Percentiles rank a stretch among this genome's conserved stretches.
These are phyloP conservation scores for Tetanocera ferruginea DNA, from an alignment of 2,888 invertebrate genomes.

Conservation along the genomic window DNA sequence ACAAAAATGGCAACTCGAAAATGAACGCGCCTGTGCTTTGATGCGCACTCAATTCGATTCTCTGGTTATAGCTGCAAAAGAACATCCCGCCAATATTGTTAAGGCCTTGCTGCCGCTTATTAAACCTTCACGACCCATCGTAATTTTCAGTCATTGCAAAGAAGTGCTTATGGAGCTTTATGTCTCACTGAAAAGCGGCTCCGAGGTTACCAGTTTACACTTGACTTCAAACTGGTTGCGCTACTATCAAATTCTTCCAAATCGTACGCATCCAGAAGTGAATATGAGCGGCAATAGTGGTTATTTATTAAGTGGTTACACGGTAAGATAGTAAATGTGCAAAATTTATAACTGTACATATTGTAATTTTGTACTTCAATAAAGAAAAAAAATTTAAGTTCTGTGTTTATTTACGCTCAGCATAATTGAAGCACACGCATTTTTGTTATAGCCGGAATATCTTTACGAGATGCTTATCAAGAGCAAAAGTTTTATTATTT, in stretches of 20 bases:
- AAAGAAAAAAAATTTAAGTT: neutral
- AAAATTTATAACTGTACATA: neutral
- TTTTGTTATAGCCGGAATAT: neutral
- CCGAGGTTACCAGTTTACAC: slow-evolving; percentile 81
- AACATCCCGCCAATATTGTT: slow-evolving; percentile 87
- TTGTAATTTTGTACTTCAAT: neutral
- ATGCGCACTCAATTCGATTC: slow-evolving; percentile 79
- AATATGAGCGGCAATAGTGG: slow-evolving; percentile 91
- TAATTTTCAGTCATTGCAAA: slow-evolving; percentile 83
- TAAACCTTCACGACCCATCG: slow-evolving; percentile 85
- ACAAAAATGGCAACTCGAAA: slow-evolving; percentile 79
- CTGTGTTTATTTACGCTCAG: neutral
- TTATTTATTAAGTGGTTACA: slow-evolving; percentile 82
- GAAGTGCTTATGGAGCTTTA: slow-evolving; percentile 91
- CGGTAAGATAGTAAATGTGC: slow-evolving; percentile 61
- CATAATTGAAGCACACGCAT: neutral
- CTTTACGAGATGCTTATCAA: neutral
- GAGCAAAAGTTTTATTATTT: neutral
- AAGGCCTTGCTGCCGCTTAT: slow-evolving; percentile 82
- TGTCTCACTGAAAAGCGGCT: slow-evolving; percentile 79
- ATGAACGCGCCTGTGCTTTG: slow-evolving; percentile 76
- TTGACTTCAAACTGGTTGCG: slow-evolving; percentile 90
- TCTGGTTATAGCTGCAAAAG: slow-evolving; percentile 83
- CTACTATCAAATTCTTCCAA: slow-evolving; percentile 89
- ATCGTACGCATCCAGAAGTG: slow-evolving; percentile 95